These are phyloP conservation scores for Zoanthus sansibaricus DNA, from an alignment of 92 coral and sea anemone genomes.

Conservation along the genomic window DNA sequence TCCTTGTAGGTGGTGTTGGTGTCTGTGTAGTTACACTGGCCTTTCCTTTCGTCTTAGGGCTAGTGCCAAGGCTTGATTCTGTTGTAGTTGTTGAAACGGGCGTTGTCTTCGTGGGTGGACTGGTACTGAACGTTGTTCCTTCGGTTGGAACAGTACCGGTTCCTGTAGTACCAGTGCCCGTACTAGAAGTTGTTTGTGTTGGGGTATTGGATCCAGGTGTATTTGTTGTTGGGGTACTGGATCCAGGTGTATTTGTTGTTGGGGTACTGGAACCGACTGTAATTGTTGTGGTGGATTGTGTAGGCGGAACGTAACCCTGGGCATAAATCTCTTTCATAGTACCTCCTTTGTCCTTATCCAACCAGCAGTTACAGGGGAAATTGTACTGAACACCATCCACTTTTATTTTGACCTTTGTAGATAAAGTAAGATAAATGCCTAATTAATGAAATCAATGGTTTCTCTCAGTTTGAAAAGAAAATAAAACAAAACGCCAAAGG, in stretches of 20 bases:
- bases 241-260: too few species aligned
- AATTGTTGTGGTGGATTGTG: not conserved
- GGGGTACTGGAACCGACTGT: too few species aligned
- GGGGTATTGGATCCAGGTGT: not conserved
- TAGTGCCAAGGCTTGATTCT: not conserved
- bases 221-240: too few species aligned
- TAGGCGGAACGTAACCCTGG: conserved; percentile 8
- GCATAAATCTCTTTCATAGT: conserved; percentile 22
- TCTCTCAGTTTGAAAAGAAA: not conserved
- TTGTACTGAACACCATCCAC: conserved; percentile 9
- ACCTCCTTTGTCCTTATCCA: not conserved
- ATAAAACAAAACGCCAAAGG: not conserved
- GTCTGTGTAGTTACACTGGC: too few species aligned
- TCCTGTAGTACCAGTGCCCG: not conserved
- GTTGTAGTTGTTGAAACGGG: not conserved
- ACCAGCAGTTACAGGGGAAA: conserved; percentile 37
- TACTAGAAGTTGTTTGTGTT: too few species aligned
- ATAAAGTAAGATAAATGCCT: not conserved
- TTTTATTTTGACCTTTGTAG: conserved; percentile 15
- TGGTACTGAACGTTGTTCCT: too few species aligned
- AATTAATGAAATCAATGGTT: not conserved
- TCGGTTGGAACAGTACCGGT: too few species aligned
- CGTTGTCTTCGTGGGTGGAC: not conserved
- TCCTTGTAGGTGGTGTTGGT: too few species aligned
- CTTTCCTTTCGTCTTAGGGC: not conserved